Percentiles rank a stretch among this genome's conserved stretches.
Conservation (phyloP, 2,797 vertebrate genomes). For the Platalea minor region DNA sequence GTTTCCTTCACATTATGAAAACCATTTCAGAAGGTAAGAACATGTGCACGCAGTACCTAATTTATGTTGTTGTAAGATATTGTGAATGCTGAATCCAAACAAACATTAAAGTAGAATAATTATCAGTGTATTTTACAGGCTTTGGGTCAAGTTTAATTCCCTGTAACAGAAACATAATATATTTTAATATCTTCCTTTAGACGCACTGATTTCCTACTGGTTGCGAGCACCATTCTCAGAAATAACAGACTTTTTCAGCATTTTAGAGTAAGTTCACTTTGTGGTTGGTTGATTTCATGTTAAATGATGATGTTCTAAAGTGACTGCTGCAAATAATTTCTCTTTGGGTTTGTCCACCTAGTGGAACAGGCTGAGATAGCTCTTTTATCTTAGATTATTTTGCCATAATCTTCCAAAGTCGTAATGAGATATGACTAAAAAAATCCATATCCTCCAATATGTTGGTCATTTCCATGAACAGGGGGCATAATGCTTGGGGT, state of each 20-base stretch:
- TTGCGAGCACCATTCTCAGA: constrained; percentile 92
- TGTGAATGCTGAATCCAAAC: background rate
- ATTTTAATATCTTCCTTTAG: constrained; percentile 74
- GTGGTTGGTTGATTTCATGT: background rate
- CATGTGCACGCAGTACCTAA: background rate
- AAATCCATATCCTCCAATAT: background rate
- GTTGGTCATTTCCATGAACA: background rate
- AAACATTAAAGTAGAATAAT: background rate
- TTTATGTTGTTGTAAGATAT: background rate
- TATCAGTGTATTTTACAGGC: background rate
- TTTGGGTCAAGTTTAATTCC: background rate
- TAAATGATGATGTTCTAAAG: background rate
- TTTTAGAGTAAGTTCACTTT: constrained; percentile 90
- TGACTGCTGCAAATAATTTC: background rate
- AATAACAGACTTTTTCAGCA: constrained; percentile 97
- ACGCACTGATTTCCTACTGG: constrained; percentile 95
- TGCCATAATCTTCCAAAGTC: background rate
- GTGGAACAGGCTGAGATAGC: background rate
- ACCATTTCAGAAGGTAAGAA: constrained; percentile 92
- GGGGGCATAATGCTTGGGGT: background rate
- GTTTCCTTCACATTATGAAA: constrained; percentile 99
- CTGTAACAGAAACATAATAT: background rate
- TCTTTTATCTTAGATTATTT: background rate
- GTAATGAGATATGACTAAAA: background rate
- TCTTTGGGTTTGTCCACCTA: background rate